Evolutionary conservation across 2,113 vertebrate genomes (phyloP).

Genomic region (Pedionomus torquatus): DNA sequence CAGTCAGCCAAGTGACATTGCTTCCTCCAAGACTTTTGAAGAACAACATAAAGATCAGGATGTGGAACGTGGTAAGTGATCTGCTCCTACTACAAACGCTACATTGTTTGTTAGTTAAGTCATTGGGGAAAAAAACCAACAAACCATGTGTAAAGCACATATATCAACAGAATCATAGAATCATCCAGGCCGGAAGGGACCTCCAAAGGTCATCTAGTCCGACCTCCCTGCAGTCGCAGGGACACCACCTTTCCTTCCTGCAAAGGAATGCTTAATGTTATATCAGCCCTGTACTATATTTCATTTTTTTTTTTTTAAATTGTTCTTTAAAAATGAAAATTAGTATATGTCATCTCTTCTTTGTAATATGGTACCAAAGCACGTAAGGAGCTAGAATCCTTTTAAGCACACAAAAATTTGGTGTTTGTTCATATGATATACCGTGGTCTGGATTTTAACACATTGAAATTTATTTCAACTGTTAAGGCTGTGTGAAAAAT

Average conservation of each 20-base stretch:
- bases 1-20: not conserved
- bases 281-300: not conserved
- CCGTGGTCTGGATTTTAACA: not conserved
- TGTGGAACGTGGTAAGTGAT: not conserved
- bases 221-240: too few relatives aligned
- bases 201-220: too few relatives aligned
- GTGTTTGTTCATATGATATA: not conserved
- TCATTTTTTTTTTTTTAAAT: accelerated
- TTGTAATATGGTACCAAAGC: not conserved
- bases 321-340: not conserved
- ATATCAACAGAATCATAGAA: too few relatives aligned
- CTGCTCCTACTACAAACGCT: not conserved
- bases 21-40: not conserved
- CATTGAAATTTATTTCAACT: not conserved
- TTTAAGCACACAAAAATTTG: not conserved
- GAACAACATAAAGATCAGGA: not conserved
- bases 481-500: conserved; percentile 17
- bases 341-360: not conserved
- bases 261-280: not conserved
- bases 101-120: not conserved
- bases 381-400: not conserved
- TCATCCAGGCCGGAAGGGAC: too few relatives aligned
- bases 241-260: not conserved
- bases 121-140: not conserved
- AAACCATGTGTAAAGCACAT: not conserved